Evolutionary conservation across 1,140 invertebrate genomes (phyloP), one percentile per base, ranked within the genome.

Genomic region (Samia ricini): DNA sequence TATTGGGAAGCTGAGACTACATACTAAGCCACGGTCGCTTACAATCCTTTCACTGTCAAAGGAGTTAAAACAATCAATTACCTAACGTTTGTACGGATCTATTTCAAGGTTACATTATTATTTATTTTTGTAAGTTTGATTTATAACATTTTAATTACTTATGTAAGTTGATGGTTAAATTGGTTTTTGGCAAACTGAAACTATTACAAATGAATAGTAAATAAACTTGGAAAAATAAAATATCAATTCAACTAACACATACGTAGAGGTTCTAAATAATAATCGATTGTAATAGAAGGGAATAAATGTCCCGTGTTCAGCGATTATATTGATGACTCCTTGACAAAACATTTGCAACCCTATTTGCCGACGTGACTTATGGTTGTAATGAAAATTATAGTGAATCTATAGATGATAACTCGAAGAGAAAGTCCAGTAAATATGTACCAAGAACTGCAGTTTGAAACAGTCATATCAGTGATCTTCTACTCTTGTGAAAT

Each of bases 31-130:
- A 55, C 15, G 33, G 33, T 15, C 10, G 15, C 12, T 15, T 42
- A 42, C n/a, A 15, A 15, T 55, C 52, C 52, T 55, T 55, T 24
- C 22, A 55, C 52, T 55, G 18, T 55, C n/a, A n/a, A 24, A 21
- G 12, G 4, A 49, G 12, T 15, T n/a, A 15, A 5, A 12, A 49
- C 48, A 49, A 21, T 52, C 8, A 26, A 4, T 26, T 26, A 26
- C 8, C 26, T 4, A 26, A 4, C 8, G 26, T 26, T n/a, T n/a
- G n/a, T n/a, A n/a, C n/a, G n/a, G n/a, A n/a, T n/a, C n/a, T n/a
- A n/a, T n/a, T n/a, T n/a, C n/a, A n/a, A n/a, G n/a, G n/a, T n/a
- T n/a, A n/a, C n/a, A n/a, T n/a, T n/a, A n/a, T n/a, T n/a, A n/a
- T n/a, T n/a, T n/a, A n/a, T n/a, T n/a, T n/a, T n/a, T n/a, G n/a